Conservation (phyloP, 2,113 vertebrate species). For the Stomatorhinus ivindoensis region DNA sequence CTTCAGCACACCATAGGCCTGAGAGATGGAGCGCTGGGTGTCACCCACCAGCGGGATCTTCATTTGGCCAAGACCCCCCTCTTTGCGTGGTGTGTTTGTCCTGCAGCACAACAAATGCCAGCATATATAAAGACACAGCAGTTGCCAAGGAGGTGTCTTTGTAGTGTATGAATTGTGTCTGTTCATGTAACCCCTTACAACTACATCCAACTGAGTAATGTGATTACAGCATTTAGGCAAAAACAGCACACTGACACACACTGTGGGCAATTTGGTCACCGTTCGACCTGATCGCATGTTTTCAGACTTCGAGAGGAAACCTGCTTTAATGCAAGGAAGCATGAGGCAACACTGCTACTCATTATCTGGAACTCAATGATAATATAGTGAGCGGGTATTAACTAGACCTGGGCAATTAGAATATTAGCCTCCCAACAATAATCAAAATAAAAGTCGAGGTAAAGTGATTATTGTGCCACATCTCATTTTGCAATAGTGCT, state of each 20-base stretch:
- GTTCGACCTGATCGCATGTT: background rate
- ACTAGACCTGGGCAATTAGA: background rate
- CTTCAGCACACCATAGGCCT: conserved; percentile 87
- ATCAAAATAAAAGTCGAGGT: background rate
- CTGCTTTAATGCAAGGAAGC: background rate
- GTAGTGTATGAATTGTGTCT: background rate
- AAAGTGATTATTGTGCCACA: background rate
- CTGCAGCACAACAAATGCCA: conserved; percentile 46
- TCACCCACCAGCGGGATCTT: conserved; percentile 88
- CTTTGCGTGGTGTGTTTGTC: conserved; percentile 84
- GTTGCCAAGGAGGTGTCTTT: background rate
- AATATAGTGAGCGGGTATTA: background rate
- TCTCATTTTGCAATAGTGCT: background rate
- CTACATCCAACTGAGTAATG: background rate
- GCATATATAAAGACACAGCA: background rate
- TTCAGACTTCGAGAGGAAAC: background rate
- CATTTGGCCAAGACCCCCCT: conserved; percentile 86
- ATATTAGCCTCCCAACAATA: background rate
- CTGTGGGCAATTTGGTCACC: background rate
- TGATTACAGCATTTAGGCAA: background rate
- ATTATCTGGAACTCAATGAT: background rate
- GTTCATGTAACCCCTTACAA: background rate
- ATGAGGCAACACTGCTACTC: background rate
- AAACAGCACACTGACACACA: background rate
- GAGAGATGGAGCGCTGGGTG: conserved; percentile 71